Percentiles rank a stretch among this genome's conserved stretches.
Conservation (phyloP, 2,113 vertebrate species). For the Setophaga petechia region DNA sequence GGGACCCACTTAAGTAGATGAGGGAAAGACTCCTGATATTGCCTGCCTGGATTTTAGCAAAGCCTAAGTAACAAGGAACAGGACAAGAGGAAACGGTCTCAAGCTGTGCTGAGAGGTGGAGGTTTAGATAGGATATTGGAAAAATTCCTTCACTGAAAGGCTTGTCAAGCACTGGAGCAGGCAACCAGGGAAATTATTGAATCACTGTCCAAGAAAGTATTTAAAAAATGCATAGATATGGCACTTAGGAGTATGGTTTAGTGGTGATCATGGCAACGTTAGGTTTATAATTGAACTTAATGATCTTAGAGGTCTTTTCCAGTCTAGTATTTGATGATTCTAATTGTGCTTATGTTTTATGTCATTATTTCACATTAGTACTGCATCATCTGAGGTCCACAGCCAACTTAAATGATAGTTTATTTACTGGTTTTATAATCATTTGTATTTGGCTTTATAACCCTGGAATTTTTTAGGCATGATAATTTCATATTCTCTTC, state of each 20-base stretch:
- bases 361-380: neutral
- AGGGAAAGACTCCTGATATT: neutral
- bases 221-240: neutral
- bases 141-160: neutral
- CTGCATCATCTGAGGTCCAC: neutral
- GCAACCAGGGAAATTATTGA: neutral
- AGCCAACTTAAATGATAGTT: neutral
- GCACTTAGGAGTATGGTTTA: neutral
- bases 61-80: neutral
- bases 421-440: neutral
- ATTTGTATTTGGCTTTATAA: neutral
- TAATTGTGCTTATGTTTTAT: neutral
- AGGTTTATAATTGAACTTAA: neutral
- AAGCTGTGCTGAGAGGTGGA: neutral
- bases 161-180: neutral
- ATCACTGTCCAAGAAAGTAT: neutral
- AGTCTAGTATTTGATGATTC: neutral
- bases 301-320: neutral
- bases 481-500: neutral
- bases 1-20: too few species aligned
- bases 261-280: accelerated
- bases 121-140: neutral
- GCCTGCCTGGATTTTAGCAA: neutral
- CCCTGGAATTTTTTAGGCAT: accelerated
- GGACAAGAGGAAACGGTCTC: neutral